Base-by-base conservation (phyloP, 2,797 vertebrate species). In the Sparus aurata region DNA sequence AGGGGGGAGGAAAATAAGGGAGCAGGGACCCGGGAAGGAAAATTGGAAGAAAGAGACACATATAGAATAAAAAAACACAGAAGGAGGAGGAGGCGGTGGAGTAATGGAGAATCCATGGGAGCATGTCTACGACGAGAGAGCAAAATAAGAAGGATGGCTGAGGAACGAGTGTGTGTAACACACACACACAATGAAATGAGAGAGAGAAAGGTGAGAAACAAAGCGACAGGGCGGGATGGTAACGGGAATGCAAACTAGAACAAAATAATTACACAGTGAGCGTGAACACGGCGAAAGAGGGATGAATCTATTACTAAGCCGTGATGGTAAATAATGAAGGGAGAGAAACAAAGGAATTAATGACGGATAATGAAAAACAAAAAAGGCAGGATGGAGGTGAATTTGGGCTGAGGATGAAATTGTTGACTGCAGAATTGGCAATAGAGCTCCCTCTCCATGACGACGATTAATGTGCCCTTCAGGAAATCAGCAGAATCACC, bases 251-350 rank as follows among this genome's bases (percentile, higher is more conserved):
- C 72, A 85, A 86, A 80, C 41, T 17, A 75, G 68, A 78, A 59
- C 34, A 70, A 77, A 85, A 88, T 84, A 90, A 91, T 89, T 85
- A 85, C 58, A 84, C 59, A 57, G 71, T 20, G 70, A 84, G 77
- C 8, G 63, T 64, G 75, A 75, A 61, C 59, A 50, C 8, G 5
- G 58, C 45, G 64, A 75, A 76, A 85, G 78, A 85, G 70, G 69
- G 82, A 86, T 80, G 71, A 71, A 79, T 89, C 85, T 80, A 84
- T 91, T 89, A 86, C 62, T 59, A 47, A 75, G 77, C 57, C 60
- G 72, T 69, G 89, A 77, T 84, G 73, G 82, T 82, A 90, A 92
- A 90, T 91, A 87, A 91, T 83, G 85, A 76, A 66, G 57, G 59
- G 47, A 72, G 55, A 74, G 63, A 84, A 87, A 84, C 83, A 83